These are phyloP conservation scores for Rhopalosiphum nymphaeae DNA, from an alignment of 2,888 invertebrate genomes.

Conservation along the genomic window DNA sequence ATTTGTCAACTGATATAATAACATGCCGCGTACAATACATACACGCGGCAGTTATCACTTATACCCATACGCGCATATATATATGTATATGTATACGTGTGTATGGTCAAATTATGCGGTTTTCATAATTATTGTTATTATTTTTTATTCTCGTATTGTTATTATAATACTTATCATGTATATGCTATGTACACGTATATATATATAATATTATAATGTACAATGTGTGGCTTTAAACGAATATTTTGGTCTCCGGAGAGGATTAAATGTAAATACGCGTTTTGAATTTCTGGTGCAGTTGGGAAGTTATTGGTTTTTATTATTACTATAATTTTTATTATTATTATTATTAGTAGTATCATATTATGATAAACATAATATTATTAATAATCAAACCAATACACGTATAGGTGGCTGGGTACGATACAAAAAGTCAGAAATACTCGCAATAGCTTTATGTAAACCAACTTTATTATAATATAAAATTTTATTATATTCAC, in stretches of 20 bases:
- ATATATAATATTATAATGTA: background rate
- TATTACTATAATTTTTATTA: background rate
- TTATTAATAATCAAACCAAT: too few species aligned
- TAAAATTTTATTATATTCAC: too few species aligned
- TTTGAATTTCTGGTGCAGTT: background rate
- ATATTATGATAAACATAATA: too few species aligned
- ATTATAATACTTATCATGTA: slow-evolving; percentile 12
- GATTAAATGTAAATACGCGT: slow-evolving; percentile 26
- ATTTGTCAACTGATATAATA: slow-evolving; percentile 31
- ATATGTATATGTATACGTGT: background rate
- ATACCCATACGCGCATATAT: background rate
- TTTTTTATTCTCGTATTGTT: background rate
- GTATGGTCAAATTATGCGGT: background rate
- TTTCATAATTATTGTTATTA: slow-evolving; percentile 4
- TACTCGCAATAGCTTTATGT: too few species aligned
- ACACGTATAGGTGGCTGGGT: too few species aligned
- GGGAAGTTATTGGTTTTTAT: background rate
- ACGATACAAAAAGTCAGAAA: too few species aligned
- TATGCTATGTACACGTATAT: background rate
- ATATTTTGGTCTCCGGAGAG: background rate
- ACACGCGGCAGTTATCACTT: background rate
- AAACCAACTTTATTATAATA: too few species aligned
- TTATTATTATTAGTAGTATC: background rate
- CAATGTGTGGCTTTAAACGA: background rate
- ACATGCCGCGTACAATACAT: background rate